Evolutionary conservation across 2,888 invertebrate genomes (phyloP), one percentile per base, ranked within the genome.

Genomic region (Galeruca laticollis): DNA sequence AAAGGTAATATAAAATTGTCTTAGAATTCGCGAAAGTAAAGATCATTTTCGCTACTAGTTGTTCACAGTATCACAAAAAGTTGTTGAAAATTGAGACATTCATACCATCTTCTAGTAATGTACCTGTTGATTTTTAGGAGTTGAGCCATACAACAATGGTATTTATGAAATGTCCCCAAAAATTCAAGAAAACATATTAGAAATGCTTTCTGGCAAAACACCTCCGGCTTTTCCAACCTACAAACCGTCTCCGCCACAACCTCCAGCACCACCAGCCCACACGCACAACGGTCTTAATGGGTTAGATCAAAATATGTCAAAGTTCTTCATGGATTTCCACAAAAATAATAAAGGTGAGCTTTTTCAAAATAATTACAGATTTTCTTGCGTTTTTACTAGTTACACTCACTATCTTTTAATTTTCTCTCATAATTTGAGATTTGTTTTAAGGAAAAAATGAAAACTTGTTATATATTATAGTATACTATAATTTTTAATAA

Each of bases 301-400:
- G 35, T 74, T 84, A 57, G 84, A 84, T 73, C 83, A 84, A 72
- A 83, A 84, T 73, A 91, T 91, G 87, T 90, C 91, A 71, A 92
- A 92, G 83, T 92, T 92, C 85, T 91, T 92, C 88, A 89, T 89
- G 59, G 92, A 92, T 83, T 92, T 91, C 86, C 89, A 90, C 84
- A 90, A 90, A 82, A 90, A 90, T 79, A 76, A 72, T 68, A 76
- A 75, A 66, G 66, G 66, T 66, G 59, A 56, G n/a, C n/a, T n/a
- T n/a, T n/a, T n/a, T n/a, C n/a, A n/a, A n/a, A 5, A 54, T 10
- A 15, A 54, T 26, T 26, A 26, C 6, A 26, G 26, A 26, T 26
- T 26, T 26, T 26, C 3, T 26, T 6, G 6, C 26, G 26, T 26
- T 26, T 26, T 26, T 26, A 3, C 2, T 26, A n/a, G n/a, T n/a